Conservation (phyloP, 2,888 invertebrate genomes). For the Agrochola litura region DNA sequence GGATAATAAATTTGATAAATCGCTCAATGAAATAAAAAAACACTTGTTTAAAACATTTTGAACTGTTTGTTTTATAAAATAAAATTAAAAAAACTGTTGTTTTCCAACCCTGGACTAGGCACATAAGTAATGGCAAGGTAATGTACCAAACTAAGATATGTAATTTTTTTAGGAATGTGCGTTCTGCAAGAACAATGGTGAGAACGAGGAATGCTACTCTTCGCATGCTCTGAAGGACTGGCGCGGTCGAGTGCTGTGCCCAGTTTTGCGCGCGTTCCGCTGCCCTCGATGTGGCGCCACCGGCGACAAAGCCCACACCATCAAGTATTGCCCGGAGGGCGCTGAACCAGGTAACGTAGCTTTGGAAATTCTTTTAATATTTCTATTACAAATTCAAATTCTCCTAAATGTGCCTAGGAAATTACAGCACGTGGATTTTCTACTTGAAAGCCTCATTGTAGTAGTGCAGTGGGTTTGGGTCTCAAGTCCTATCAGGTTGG, state of each 20-base stretch:
- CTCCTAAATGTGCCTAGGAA: not conserved
- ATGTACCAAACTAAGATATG: not conserved
- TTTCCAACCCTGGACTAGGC: too few species aligned
- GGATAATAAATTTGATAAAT: too few species aligned
- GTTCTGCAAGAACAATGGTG: slow-evolving; percentile 95
- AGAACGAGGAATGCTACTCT: slow-evolving; percentile 91
- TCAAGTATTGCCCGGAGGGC: slow-evolving; percentile 84
- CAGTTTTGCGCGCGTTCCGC: slow-evolving; percentile 92
- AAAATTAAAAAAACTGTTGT: too few species aligned
- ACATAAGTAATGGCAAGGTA: not conserved
- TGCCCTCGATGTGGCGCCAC: slow-evolving; percentile 94
- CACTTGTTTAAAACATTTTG: too few species aligned
- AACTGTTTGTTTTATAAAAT: too few species aligned
- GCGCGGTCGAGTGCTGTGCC: slow-evolving; percentile 92
- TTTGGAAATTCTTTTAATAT: not conserved
- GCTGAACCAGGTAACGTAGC: slow-evolving; percentile 69
- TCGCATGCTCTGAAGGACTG: slow-evolving; percentile 92
- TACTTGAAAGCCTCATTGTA: not conserved
- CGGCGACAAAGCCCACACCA: slow-evolving; percentile 93
- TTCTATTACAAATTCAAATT: not conserved
- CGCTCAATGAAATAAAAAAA: too few species aligned
- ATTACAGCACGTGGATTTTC: not conserved
- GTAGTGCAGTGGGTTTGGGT: not conserved
- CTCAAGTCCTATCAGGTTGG: not conserved
- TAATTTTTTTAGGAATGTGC: slow-evolving; percentile 90